Base-by-base conservation (phyloP, 1,140 invertebrate species). In the Hypsibius dujardini region DNA sequence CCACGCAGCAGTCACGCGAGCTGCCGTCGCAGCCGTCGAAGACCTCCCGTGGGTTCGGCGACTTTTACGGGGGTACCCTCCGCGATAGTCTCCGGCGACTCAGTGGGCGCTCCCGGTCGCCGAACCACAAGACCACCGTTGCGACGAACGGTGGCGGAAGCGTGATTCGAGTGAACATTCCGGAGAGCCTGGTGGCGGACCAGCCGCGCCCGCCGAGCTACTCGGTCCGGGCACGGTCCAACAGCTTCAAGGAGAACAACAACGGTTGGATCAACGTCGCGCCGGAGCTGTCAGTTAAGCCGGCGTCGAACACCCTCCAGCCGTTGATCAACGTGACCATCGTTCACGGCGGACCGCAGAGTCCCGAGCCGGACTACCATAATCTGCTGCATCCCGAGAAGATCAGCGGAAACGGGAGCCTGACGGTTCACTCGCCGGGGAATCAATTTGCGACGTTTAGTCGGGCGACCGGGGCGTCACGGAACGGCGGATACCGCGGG, bases 191-290 rank as follows among this genome's bases (percentile, higher is more conserved):
- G 12, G 3, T 7, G 7, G 62, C 42, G 62, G 3, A 7, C 12
- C 3, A 12, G 3, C 7, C 3, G 7, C 42, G 12, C 3, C 62
- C 62, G 62, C 42, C 42, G 12, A 67, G 7, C 3, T 42, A 14
- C 7, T 3, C 3, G 62, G 45, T 14, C 42, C 62, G 62, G 12
- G 62, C 7, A 67, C 62, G 62, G 45, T 67, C 62, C 7, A 67
- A 67, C 42, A 67, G 62, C 62, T 67, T 67, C 62, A 67, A 67
- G 62, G 62, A 67, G 45, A 67, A 67, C 62, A 42, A 67, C 42
- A 67, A 67, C 42, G 62, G 62, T 42, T 67, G 62, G 62, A 67
- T 67, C 45, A 67, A 7, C 62, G 62, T 67, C 3, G 62, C 12
- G 3, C 62, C 62, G 42, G 62, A 67, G 42, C 42, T 67, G 7